A percentile compares a stretch with the other conserved stretches of the same genome.
Conservation (phyloP, 2,113 vertebrate species). For the Ursus arctos region DNA sequence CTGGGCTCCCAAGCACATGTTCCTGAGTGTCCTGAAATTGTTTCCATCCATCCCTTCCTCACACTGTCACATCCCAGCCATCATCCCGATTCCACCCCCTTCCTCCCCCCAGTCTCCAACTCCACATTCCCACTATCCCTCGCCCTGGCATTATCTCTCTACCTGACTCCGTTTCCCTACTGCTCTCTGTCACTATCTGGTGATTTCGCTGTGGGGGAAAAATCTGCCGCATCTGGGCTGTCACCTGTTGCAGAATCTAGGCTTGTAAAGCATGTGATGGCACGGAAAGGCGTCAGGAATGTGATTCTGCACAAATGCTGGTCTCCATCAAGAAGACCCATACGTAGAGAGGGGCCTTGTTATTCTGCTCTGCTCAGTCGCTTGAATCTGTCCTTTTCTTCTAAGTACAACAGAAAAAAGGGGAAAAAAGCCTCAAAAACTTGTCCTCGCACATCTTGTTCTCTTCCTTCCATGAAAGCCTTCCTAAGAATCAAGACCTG, state of each 20-base stretch:
- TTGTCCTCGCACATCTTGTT: not conserved
- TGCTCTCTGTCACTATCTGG: not conserved
- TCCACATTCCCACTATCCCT: not conserved
- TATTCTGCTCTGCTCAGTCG: not conserved
- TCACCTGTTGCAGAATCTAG: not conserved
- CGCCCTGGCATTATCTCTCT: not conserved
- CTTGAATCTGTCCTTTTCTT: not conserved
- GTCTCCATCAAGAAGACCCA: not conserved
- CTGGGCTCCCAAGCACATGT: rapidly evolving
- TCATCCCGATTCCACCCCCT: no score
- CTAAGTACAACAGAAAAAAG: not conserved
- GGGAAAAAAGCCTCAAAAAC: not conserved
- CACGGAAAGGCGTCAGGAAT: not conserved
- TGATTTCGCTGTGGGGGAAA: not conserved
- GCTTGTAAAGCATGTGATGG: not conserved
- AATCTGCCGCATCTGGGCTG: not conserved
- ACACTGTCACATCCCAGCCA: rapidly evolving
- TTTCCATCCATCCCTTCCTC: not conserved
- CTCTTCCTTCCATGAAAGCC: not conserved
- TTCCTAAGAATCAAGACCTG: not conserved
- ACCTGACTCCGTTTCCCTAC: not conserved
- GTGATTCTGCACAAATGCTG: not conserved
- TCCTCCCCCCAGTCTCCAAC: not conserved
- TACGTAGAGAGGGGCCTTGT: not conserved
- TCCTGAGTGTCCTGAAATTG: not conserved